These are phyloP conservation scores for Aramus guarauna DNA, from an alignment of 2,113 vertebrate species.

Conservation along the genomic window DNA sequence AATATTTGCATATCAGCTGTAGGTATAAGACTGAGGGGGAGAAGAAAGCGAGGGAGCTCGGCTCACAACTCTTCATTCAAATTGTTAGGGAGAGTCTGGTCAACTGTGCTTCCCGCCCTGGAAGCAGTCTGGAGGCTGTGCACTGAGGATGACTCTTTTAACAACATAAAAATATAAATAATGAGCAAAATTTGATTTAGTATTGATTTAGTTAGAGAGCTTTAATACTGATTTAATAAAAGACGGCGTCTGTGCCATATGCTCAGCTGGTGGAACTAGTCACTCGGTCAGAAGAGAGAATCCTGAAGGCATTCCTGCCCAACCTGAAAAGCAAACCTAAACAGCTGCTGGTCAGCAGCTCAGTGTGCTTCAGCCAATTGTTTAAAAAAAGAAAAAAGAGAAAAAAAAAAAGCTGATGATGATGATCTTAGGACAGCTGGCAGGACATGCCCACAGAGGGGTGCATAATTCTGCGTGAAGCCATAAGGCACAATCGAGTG, in stretches of 20 bases:
- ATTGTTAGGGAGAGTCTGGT: neutral
- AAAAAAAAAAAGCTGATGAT: too few relatives aligned
- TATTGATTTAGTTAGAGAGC: neutral
- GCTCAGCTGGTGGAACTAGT: neutral
- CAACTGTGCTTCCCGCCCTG: neutral
- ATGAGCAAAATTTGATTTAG: neutral
- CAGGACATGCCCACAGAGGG: neutral
- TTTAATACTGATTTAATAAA: neutral
- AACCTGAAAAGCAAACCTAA: neutral
- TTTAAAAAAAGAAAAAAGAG: neutral
- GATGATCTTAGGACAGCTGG: neutral
- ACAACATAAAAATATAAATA: neutral
- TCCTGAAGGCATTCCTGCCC: neutral
- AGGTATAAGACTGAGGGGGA: accelerated
- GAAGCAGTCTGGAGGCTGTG: neutral
- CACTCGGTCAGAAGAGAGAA: neutral
- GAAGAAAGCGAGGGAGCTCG: neutral
- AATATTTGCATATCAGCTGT: neutral
- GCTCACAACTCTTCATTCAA: neutral
- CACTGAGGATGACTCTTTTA: neutral
- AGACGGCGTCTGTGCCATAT: neutral
- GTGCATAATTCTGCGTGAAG: neutral
- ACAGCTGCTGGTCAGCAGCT: neutral
- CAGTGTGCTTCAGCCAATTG: neutral
- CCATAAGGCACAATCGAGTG: accelerated